phyloP scores from a whole-genome alignment of 2,888 invertebrate genomes.

The Busseola fusca region DNA sequence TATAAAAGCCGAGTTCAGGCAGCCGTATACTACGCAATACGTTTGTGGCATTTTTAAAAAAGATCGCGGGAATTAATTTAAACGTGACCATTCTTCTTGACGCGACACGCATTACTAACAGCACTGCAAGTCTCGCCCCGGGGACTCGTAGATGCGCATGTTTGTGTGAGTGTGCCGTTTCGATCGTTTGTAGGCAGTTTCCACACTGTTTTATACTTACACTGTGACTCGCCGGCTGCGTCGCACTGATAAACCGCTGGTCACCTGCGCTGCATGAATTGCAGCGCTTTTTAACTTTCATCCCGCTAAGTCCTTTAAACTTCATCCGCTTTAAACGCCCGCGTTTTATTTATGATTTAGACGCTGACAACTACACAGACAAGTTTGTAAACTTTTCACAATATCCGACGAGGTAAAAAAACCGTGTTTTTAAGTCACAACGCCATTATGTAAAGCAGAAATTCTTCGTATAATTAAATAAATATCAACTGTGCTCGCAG shows the following conservation, averaged over 20 bases:
- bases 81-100: too few species aligned
- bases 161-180: too few species aligned
- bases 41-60: too few species aligned
- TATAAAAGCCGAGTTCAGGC: too few species aligned
- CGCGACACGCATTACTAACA: too few species aligned
- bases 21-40: too few species aligned
- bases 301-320: conserved; percentile 85
- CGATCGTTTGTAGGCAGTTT: too few species aligned
- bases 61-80: too few species aligned
- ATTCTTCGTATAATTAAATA: conserved; percentile 67
- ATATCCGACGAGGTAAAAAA: conserved; percentile 70
- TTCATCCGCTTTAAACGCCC: conserved; percentile 83
- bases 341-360: conserved; percentile 86
- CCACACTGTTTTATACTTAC: too few species aligned
- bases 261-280: conserved; percentile 88
- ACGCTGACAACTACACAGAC: conserved; percentile 79
- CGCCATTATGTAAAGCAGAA: conserved; percentile 69
- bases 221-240: conserved; percentile 77
- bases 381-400: conserved; percentile 75
- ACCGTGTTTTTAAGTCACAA: conserved; percentile 69
- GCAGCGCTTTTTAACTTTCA: conserved; percentile 88
- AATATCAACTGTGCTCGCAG: conserved; percentile 52
- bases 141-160: too few species aligned
- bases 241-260: conserved; percentile 85
- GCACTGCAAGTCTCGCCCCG: too few species aligned